Evolutionary conservation across 92 coral and sea anemone genomes (phyloP).

Genomic region (Palythoa grandis): DNA sequence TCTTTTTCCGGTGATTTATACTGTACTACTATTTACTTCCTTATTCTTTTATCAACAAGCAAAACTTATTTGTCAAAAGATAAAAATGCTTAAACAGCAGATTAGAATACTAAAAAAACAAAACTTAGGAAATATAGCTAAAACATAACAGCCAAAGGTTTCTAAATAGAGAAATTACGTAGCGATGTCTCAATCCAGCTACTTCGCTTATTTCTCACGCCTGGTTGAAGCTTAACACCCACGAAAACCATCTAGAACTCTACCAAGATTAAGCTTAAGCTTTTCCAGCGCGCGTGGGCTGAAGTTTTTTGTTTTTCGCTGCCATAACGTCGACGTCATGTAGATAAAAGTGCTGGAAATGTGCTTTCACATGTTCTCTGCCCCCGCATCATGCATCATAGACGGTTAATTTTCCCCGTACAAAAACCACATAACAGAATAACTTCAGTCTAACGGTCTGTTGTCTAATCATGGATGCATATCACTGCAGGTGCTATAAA

Average conservation of each 20-base stretch:
- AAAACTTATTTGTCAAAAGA: too few relatives aligned
- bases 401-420: not conserved
- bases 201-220: not conserved
- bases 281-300: not conserved
- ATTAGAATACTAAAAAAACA: too few relatives aligned
- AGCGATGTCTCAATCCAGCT: not conserved
- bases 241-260: not conserved
- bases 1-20: too few relatives aligned
- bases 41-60: too few relatives aligned
- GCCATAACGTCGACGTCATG: not conserved
- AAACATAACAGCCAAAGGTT: not conserved
- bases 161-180: not conserved
- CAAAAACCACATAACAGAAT: not conserved
- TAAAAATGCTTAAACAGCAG: too few relatives aligned
- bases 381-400: constrained; percentile 3
- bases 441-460: not conserved
- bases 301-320: not conserved
- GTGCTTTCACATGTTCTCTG: not conserved
- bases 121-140: too few relatives aligned
- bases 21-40: too few relatives aligned
- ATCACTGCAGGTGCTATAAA: not conserved
- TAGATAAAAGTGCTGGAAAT: not conserved
- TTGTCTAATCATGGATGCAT: not conserved
- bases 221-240: not conserved
- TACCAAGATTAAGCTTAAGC: not conserved